Evolutionary conservation across 2,113 vertebrate species (phyloP), one percentile per base, ranked within the genome.

Genomic region (Rhegmatorhina hoffmannsi): DNA sequence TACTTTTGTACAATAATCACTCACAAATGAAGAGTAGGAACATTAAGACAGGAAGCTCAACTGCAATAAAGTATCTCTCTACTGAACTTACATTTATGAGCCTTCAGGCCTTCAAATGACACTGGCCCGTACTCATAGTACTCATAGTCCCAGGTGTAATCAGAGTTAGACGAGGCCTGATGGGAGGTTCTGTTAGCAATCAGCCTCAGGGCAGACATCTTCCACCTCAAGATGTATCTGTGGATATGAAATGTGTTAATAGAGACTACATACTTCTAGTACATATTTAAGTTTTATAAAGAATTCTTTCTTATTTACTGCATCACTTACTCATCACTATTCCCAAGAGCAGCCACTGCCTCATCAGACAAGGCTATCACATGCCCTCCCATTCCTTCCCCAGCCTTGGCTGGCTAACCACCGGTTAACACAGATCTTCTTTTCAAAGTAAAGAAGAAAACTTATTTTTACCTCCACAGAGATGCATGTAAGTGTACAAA

Each of bases 81-180:
- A 23, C 38, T 74, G 62, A 81, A 95, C 99, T 99, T 98, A 99
- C 99, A 99, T 98, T 99, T 99, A 90, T 99, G 98, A 94, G 98
- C 99, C 85, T 98, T 99, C 82, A 99, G 97, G 84, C 99, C 99
- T 96, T 99, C 99, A 91, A 99, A 99, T 2, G 99, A 99, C 96
- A 99, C 98, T 0, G 99, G 99, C 92, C 98, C 99, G 0, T 99
- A 99, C 83, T 99, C 99, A 18, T 99, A 99, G 96, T 99, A 99
- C 86, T 99, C 99, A 4, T 99, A 99, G 88, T 99, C 98, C 99
- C 99, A 99, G 87, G 98, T 98, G 93, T 99, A 99, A 93, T 99
- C 98, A 29, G 98, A 98, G 94, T 98, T 98, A 36, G 98, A 97
- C 17, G 96, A 87, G 80, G 96, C 96, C 72, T 91, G 98, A 72